Base-by-base conservation (phyloP, 2,797 vertebrate species). In the Pitangus sulphuratus region DNA sequence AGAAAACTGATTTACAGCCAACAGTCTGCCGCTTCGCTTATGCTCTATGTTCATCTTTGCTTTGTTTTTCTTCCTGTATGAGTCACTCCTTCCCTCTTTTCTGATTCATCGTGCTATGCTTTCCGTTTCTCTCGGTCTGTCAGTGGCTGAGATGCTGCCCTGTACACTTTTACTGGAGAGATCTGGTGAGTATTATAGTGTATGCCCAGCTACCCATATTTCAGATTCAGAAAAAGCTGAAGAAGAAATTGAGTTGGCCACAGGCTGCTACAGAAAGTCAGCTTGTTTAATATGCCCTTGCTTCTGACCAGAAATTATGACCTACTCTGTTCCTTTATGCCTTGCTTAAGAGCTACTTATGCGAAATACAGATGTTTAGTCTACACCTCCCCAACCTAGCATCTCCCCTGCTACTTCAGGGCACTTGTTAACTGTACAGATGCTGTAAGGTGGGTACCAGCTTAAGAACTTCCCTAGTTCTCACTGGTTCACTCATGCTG, bases 41-140 rank as follows among this genome's bases (percentile, higher is more conserved):
- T 15, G 35, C n/a, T 93, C 19, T 24, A 0, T 56, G 80, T 84
- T 91, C 91, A 77, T 84, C 85, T 91, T 74, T 84, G 66, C 70
- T 90, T 93, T 95, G 87, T 91, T 97, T 96, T 97, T 72, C 76
- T 96, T 91, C 77, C 93, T 33, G 15, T 64, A 8, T 91, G 88
- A 94, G 77, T 95, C 95, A 96, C 68, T 95, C 42, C 75, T 90
- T 95, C 57, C 93, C 35, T 35, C 22, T 62, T 62, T 64, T 62
- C 60, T 21, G 77, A 57, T 58, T 64, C 66, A 19, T 11, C 0
- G 2, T 70, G 40, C 77, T 69, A 1, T 2, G 5, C 35, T 87
- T 74, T 86, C 76, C 65, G 57, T 83, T 92, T 69, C 44, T 25
- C 75, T 89, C 0, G 0, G 20, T n/a, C 66, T 81, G 61, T 45